Percentiles rank a stretch among this genome's conserved stretches.
These are phyloP conservation scores for Augochlora pura DNA, from an alignment of 1,140 invertebrate species.

Conservation along the genomic window DNA sequence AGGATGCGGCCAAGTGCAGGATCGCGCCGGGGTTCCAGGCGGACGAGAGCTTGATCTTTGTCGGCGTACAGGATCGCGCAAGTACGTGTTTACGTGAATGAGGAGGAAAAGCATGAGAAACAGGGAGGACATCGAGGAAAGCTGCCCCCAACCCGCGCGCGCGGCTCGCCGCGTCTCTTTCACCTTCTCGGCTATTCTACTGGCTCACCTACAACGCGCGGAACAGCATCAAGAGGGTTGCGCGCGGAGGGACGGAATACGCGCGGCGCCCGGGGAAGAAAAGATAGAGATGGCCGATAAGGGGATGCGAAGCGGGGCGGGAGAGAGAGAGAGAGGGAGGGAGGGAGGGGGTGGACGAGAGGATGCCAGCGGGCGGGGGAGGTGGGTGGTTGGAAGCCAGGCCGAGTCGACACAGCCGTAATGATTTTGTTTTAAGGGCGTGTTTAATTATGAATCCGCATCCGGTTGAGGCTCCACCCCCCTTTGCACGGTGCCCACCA, in stretches of 20 bases:
- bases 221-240: slow-evolving; percentile 28
- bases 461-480: slow-evolving; percentile 79
- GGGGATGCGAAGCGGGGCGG: slow-evolving; percentile 56
- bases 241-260: slow-evolving; percentile 35
- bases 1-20: slow-evolving; percentile 38
- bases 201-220: slow-evolving; percentile 30
- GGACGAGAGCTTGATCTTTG: slow-evolving; percentile 16
- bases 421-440: slow-evolving; percentile 82
- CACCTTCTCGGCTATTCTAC: slow-evolving; percentile 46
- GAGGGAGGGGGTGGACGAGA: slow-evolving; percentile 48
- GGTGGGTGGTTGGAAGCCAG: slow-evolving; percentile 57
- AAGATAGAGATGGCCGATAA: slow-evolving; percentile 38
- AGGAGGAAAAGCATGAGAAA: slow-evolving; percentile 32
- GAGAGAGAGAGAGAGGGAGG: too few relatives aligned
- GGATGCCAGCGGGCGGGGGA: slow-evolving; percentile 1
- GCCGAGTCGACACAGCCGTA: slow-evolving; percentile 72
- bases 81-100: slow-evolving; percentile 36
- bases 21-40: background rate
- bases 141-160: background rate
- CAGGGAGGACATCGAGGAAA: slow-evolving; percentile 58
- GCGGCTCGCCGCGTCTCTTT: slow-evolving; percentile 37
- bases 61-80: slow-evolving; percentile 23
- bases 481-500: slow-evolving; percentile 62
- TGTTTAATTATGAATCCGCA: slow-evolving; percentile 81
- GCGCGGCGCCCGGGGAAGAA: slow-evolving; percentile 19